Conservation (phyloP, 2,113 vertebrate species). For the Hucho hucho region DNA sequence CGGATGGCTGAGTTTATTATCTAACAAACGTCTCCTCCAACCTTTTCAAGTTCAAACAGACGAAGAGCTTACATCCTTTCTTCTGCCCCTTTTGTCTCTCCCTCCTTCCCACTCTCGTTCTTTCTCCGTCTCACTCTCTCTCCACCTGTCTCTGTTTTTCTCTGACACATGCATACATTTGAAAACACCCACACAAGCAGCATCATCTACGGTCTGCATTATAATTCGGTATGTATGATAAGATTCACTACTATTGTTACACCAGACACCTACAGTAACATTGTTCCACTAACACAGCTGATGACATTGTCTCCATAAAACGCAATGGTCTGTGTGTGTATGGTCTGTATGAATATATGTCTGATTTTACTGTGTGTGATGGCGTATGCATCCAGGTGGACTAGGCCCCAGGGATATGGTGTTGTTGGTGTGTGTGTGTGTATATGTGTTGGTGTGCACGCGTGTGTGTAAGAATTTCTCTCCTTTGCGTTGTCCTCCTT, state of each 20-base stretch:
- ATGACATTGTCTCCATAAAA: neutral
- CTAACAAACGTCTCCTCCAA: neutral
- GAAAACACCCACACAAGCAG: neutral
- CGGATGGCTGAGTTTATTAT: neutral
- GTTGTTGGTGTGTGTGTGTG: neutral
- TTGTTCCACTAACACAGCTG: too few relatives aligned
- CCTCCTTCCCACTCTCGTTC: too few relatives aligned
- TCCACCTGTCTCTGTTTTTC: too few relatives aligned
- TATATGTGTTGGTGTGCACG: conserved; percentile 6
- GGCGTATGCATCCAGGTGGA: neutral
- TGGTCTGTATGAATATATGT: neutral
- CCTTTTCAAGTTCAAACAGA: neutral
- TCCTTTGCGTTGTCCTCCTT: neutral
- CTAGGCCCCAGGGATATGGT: neutral
- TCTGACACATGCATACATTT: neutral
- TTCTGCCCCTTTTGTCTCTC: neutral
- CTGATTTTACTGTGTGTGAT: neutral
- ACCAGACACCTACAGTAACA: too few relatives aligned
- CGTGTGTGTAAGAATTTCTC: conserved; percentile 6
- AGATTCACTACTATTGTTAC: neutral
- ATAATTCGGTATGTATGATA: neutral
- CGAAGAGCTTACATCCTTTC: neutral
- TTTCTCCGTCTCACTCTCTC: too few relatives aligned
- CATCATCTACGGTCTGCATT: neutral
- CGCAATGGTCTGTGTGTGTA: neutral